A percentile compares a stretch with the other conserved stretches of the same genome.
Evolutionary conservation across 1,140 invertebrate species (phyloP).

Genomic region (Aphis gossypii): DNA sequence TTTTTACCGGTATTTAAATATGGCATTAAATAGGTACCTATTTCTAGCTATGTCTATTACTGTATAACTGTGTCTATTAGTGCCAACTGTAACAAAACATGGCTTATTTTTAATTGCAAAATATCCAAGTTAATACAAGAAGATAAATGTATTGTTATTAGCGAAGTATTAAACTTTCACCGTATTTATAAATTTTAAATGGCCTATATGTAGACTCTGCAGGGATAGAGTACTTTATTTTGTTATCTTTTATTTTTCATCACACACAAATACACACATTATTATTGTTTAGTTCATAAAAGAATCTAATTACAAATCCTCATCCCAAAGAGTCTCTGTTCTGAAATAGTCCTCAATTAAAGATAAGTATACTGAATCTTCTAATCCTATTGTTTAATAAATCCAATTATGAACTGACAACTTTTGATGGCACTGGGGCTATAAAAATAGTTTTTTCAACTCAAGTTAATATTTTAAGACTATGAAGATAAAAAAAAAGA

Average conservation of each 20-base stretch:
- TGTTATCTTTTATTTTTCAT: slow-evolving; percentile 38
- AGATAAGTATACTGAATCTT: slow-evolving; percentile 16
- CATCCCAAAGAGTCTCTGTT: neutral
- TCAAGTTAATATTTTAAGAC: neutral
- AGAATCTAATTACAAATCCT: slow-evolving; percentile 19
- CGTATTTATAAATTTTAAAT: neutral
- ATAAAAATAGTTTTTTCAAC: neutral
- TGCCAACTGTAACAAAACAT: neutral
- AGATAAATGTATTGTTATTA: neutral
- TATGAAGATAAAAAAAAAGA: neutral
- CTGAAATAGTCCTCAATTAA: slow-evolving; percentile 17
- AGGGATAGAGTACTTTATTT: neutral
- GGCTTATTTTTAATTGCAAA: neutral
- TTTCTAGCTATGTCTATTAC: too few relatives aligned
- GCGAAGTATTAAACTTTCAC: neutral
- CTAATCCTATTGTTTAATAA: slow-evolving; percentile 36
- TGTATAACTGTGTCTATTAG: too few relatives aligned
- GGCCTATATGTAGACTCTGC: neutral
- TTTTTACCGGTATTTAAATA: too few relatives aligned
- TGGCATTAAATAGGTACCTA: too few relatives aligned
- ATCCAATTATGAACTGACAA: slow-evolving; percentile 47
- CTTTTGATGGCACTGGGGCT: neutral
- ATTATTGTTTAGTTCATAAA: slow-evolving; percentile 40
- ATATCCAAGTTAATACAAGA: neutral
- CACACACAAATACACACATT: slow-evolving; percentile 43